Evolutionary conservation across 1,140 invertebrate species (phyloP), one percentile per base, ranked within the genome.

Genomic region (Cotesia vestalis): DNA sequence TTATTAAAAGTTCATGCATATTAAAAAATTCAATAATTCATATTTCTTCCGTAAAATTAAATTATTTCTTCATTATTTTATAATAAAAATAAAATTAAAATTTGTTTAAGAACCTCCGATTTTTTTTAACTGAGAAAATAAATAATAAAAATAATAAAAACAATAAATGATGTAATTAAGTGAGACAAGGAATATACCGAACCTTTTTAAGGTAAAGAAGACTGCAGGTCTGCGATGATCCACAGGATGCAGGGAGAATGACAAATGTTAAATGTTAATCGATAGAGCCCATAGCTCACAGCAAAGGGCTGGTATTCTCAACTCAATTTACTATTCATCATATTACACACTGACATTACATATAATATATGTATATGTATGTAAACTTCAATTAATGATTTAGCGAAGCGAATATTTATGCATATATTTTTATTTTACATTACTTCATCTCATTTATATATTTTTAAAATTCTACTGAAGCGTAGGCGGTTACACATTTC

Each of bases 201-300:
- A 88, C 84, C 83, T 88, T 87, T 86, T 87, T 87, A 77, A 86
- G 81, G 82, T 87, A 84, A 75, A 87, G 83, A 76, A 86, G 82
- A 83, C 88, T 88, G 90, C 89, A 86, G 88, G 89, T 90, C 90
- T 91, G 88, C 78, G 76, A 78, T 77, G 80, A 85, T 85, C 85
- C 78, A 85, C 80, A 83, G 82, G 78, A 84, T 82, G 83, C 77
- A 82, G 74, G 80, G 78, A 85, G 80, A 82, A 83, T 79, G 78
- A 80, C 79, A 80, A 72, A 81, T 75, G 75, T 80, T 82, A 79
- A 53, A 73, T 76, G 78, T 69, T 77, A 46, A 46, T 46, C 40
- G 40, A 71, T 74, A 69, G 77, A 83, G 81, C 80, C 77, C 82
- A 80, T 80, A 84, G 82, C 84, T 85, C 81, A 82, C 83, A 85